These are phyloP conservation scores for Graphium colonna DNA, from an alignment of 2,888 invertebrate species.

Conservation along the genomic window DNA sequence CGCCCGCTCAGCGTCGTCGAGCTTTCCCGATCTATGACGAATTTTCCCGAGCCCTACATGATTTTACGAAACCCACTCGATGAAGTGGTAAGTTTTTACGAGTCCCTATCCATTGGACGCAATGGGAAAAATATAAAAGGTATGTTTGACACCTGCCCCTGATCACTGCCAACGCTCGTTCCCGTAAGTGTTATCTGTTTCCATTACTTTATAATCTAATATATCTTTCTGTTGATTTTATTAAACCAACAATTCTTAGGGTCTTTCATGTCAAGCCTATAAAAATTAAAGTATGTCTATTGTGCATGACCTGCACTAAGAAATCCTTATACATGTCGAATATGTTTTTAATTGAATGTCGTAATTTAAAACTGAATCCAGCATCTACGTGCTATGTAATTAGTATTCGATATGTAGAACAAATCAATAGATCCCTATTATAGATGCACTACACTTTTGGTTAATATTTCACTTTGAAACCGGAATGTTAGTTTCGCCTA, in stretches of 20 bases:
- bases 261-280: too few relatives aligned
- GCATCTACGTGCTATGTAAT: background rate
- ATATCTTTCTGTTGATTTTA: background rate
- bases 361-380: background rate
- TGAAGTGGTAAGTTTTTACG: slow-evolving; percentile 78
- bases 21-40: slow-evolving; percentile 38
- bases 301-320: background rate
- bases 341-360: too few relatives aligned
- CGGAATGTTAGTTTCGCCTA: too few relatives aligned
- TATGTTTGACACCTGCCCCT: slow-evolving; percentile 65
- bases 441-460: too few relatives aligned
- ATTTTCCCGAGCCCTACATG: slow-evolving; percentile 41
- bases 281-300: too few relatives aligned
- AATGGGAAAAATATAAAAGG: slow-evolving; percentile 64
- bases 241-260: too few relatives aligned
- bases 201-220: background rate
- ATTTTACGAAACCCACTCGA: slow-evolving; percentile 69
- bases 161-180: slow-evolving; percentile 43
- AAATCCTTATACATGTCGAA: background rate
- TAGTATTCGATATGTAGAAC: background rate
- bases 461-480: too few relatives aligned
- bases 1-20: slow-evolving; percentile 62
- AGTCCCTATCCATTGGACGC: slow-evolving; percentile 57
- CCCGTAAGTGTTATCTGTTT: slow-evolving; percentile 10
- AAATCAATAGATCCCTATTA: background rate